These are phyloP conservation scores for Pleuronectes platessa DNA, from an alignment of 2,113 vertebrate genomes.

Conservation along the genomic window DNA sequence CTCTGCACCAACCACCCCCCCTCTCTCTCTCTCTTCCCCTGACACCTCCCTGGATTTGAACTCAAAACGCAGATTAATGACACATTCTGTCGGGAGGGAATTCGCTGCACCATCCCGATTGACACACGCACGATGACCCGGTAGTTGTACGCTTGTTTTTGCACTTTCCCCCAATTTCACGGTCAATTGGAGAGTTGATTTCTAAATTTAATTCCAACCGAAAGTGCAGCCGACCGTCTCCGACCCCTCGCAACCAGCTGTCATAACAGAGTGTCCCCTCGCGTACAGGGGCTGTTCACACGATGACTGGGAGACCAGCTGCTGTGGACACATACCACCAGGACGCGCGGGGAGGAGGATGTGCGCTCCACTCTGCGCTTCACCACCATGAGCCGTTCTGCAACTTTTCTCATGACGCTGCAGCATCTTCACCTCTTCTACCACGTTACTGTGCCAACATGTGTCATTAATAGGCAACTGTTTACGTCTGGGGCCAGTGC, in stretches of 20 bases:
- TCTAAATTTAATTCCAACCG: constrained; percentile 67
- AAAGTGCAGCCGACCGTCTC: constrained; percentile 48
- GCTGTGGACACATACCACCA: constrained; percentile 46
- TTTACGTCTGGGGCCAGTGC: background rate
- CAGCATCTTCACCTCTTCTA: too few species aligned
- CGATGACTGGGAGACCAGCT: constrained; percentile 70
- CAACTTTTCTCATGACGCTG: background rate
- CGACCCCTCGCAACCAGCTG: constrained; percentile 63
- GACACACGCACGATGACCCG: constrained; percentile 1
- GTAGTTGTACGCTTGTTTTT: background rate
- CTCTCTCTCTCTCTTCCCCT: too few species aligned
- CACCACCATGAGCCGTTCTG: constrained; percentile 4
- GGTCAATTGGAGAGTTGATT: constrained; percentile 73
- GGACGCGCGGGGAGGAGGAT: constrained; percentile 22
- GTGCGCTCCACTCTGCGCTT: constrained; percentile 32
- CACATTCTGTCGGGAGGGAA: background rate
- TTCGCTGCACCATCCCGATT: constrained; percentile 1
- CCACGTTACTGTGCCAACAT: too few species aligned
- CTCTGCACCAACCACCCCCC: background rate
- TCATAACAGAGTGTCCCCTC: constrained; percentile 68
- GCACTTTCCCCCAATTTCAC: constrained; percentile 58
- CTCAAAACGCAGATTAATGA: constrained; percentile 10
- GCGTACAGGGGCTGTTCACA: constrained; percentile 46
- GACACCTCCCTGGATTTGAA: background rate
- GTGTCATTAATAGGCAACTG: too few species aligned